Evolutionary conservation across 1,140 invertebrate species (phyloP).

Genomic region (Ceratitis capitata): DNA sequence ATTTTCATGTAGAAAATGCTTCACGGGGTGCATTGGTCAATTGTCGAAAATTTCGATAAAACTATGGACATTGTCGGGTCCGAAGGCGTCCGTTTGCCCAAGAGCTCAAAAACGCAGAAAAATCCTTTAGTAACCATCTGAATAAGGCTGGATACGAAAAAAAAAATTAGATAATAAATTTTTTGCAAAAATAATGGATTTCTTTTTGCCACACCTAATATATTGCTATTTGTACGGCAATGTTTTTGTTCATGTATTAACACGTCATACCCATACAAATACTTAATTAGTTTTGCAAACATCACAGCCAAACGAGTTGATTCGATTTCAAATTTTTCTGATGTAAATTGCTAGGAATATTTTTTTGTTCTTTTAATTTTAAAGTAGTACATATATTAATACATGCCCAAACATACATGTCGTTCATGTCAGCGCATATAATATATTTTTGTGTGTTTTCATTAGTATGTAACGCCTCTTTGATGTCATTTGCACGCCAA

Average conservation of each 20-base stretch:
- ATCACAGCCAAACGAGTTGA: not conserved
- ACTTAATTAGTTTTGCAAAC: constrained; percentile 27
- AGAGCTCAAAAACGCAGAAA: no score
- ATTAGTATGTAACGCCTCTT: not conserved
- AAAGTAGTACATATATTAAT: not conserved
- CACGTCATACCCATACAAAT: not conserved
- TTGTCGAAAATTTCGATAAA: no score
- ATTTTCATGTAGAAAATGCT: no score
- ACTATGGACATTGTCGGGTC: no score
- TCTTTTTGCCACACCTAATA: no score
- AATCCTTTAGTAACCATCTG: no score
- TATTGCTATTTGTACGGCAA: not conserved
- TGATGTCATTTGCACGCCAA: not conserved
- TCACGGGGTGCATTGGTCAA: no score
- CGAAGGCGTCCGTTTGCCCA: no score
- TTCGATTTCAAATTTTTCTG: constrained; percentile 2
- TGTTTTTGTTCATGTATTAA: not conserved
- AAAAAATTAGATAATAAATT: no score
- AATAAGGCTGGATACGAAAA: no score
- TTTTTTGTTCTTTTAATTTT: not conserved
- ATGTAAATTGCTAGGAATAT: not conserved
- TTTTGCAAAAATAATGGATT: no score
- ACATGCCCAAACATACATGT: not conserved
- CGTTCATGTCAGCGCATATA: not conserved
- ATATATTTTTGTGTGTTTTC: not conserved